phyloP scores from a whole-genome alignment of 2,113 vertebrate genomes.

The Alligator mississippiensis region DNA sequence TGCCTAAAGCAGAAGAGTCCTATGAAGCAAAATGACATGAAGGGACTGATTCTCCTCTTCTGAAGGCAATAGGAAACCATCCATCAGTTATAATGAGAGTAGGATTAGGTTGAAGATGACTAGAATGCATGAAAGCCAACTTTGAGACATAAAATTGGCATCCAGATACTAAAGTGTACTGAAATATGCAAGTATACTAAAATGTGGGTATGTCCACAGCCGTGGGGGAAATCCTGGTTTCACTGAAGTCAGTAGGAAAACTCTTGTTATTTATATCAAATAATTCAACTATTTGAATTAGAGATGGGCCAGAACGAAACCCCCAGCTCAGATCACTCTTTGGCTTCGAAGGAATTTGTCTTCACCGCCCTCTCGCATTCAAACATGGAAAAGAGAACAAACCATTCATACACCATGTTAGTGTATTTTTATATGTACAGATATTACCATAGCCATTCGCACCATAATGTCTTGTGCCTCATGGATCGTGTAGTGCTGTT shows the following conservation, averaged over 20 bases:
- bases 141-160: not conserved
- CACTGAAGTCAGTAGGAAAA: constrained; percentile 34
- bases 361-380: not conserved
- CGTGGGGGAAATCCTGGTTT: constrained; percentile 47
- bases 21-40: not conserved
- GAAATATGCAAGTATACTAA: not conserved
- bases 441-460: not conserved
- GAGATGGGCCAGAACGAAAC: not conserved
- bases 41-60: not conserved
- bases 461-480: accelerated
- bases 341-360: not conserved
- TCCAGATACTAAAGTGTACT: not conserved
- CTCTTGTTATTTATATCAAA: constrained; percentile 20
- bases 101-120: not conserved
- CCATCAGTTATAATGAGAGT: not conserved
- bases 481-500: not conserved
- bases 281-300: not conserved
- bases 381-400: not conserved
- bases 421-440: not conserved
- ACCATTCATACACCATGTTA: not conserved
- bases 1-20: not conserved
- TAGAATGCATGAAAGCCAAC: not conserved
- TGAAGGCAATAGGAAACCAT: not conserved
- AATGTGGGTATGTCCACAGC: constrained; percentile 2
- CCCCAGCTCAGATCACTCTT: not conserved